A percentile compares a stretch with the other conserved stretches of the same genome.
Conservation (phyloP, 2,888 invertebrate species). For the Tenthredo distinguenda region DNA sequence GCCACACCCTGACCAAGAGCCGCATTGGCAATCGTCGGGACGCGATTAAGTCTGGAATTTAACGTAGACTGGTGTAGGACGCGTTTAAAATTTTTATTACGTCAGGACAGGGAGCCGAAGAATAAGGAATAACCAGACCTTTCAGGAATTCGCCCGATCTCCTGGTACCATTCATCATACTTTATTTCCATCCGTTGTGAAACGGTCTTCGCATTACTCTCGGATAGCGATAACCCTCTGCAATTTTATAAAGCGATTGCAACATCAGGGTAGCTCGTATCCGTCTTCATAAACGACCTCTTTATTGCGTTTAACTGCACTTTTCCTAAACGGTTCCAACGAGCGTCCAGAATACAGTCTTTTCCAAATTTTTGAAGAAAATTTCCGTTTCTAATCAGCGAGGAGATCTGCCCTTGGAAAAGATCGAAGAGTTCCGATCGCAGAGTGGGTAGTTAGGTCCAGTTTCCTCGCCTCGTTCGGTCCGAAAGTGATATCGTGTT, state of each 20-base stretch:
- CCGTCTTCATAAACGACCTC: conserved; percentile 16
- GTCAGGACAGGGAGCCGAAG: not conserved
- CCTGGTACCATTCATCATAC: not conserved
- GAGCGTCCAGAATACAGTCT: too few species aligned
- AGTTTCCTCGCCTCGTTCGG: not conserved
- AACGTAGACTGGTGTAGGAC: not conserved
- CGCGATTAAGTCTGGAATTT: not conserved
- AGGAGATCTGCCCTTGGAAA: not conserved
- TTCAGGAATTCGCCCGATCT: not conserved
- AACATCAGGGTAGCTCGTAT: not conserved
- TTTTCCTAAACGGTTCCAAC: conserved; percentile 3
- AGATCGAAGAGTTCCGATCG: not conserved
- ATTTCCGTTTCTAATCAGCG: not conserved
- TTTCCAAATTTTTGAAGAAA: not conserved
- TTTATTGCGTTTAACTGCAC: not conserved
- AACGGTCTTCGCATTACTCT: not conserved
- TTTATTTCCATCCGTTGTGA: not conserved
- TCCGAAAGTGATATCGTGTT: conserved; percentile 31
- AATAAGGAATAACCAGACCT: not conserved
- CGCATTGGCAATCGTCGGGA: not conserved
- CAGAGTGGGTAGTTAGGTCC: not conserved
- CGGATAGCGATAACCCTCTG: conserved; percentile 6
- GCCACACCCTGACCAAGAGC: not conserved
- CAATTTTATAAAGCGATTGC: not conserved
- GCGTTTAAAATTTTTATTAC: conserved; percentile 16